These are phyloP conservation scores for Trachops cirrhosus DNA, from an alignment of 2,797 vertebrate genomes.

Conservation along the genomic window DNA sequence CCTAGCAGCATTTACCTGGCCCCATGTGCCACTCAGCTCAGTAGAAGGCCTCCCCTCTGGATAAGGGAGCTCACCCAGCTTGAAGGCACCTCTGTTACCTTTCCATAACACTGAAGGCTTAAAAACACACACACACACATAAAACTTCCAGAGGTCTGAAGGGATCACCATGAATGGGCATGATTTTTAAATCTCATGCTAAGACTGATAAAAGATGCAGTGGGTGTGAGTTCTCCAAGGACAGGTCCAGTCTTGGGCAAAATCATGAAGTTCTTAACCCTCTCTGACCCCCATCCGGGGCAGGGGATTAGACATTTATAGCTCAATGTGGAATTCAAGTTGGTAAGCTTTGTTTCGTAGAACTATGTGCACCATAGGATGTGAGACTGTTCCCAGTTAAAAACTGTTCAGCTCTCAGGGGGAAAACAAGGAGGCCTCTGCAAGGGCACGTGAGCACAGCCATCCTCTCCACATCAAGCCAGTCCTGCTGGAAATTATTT, in stretches of 20 bases:
- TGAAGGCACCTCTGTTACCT: not conserved
- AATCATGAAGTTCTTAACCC: not conserved
- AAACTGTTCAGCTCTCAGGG: not conserved
- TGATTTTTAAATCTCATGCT: not conserved
- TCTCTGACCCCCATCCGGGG: not conserved
- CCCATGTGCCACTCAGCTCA: not conserved
- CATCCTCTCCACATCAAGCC: not conserved
- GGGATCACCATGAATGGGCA: not conserved
- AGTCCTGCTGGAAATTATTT: constrained; percentile 10
- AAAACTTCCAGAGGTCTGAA: not conserved
- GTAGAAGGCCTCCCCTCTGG: not conserved
- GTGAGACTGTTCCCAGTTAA: not conserved
- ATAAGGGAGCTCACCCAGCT: not conserved
- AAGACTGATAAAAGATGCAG: not conserved
- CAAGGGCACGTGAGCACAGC: not conserved
- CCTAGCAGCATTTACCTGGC: not conserved
- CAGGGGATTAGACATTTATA: not conserved
- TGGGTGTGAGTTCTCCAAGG: not conserved
- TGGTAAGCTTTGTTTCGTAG: not conserved
- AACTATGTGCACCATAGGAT: not conserved
- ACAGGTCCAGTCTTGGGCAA: not conserved
- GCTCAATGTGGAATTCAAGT: not conserved
- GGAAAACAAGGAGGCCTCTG: not conserved
- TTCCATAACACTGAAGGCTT: not conserved
- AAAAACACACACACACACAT: not conserved